Evolutionary conservation across 2,888 invertebrate genomes (phyloP).

Genomic region (Drosophila niveifrons): DNA sequence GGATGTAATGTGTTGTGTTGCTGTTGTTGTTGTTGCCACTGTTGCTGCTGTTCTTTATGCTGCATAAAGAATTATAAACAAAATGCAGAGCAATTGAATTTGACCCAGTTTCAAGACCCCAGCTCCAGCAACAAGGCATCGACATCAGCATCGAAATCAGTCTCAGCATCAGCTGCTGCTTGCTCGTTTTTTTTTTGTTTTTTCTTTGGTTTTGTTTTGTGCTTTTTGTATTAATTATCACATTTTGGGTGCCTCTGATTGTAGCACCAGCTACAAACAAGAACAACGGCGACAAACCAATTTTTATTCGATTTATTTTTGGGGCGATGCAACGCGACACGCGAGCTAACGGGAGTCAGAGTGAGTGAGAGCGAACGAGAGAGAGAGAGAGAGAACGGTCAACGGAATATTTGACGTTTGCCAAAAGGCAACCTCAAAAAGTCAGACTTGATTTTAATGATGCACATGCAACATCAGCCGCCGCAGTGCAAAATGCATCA

Average conservation of each 20-base stretch:
- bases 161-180: constrained; percentile 38
- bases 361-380: constrained; percentile 6
- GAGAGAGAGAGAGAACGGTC: constrained; percentile 1
- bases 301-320: constrained; percentile 61
- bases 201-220: constrained; percentile 10
- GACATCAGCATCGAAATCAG: constrained; percentile 12
- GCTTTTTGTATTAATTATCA: constrained; percentile 72
- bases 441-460: constrained; percentile 74
- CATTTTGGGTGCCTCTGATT: constrained; percentile 67
- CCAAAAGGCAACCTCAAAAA: constrained; percentile 51
- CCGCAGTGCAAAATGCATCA: constrained; percentile 33
- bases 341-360: constrained; percentile 73
- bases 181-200: constrained; percentile 17
- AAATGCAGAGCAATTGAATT: constrained; percentile 70
- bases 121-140: constrained; percentile 17
- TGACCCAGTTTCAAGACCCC: constrained; percentile 66
- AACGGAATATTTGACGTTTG: constrained; percentile 47
- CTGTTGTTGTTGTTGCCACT: constrained; percentile 24
- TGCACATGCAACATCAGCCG: constrained; percentile 64
- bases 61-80: constrained; percentile 57
- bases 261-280: constrained; percentile 25
- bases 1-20: constrained; percentile 43
- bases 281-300: constrained; percentile 32
- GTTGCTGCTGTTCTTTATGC: constrained; percentile 32
- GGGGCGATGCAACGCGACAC: constrained; percentile 53